phyloP scores from a whole-genome alignment of 2,113 vertebrate genomes.

The Labeo rohita region DNA sequence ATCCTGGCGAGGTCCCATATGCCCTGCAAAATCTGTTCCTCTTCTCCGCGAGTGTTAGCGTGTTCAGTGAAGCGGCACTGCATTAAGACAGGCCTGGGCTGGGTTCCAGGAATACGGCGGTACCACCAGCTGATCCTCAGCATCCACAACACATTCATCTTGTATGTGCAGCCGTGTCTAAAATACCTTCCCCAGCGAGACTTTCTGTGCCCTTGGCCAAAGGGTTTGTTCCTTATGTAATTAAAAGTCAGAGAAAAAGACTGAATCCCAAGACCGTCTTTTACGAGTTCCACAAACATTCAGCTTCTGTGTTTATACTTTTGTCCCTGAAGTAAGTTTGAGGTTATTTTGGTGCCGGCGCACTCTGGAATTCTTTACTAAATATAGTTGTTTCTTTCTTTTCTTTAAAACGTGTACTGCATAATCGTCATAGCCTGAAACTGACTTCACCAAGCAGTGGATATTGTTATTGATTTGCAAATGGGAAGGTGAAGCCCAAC shows the following conservation, averaged over 20 bases:
- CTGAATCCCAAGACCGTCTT: neutral
- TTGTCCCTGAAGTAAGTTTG: slow-evolving; percentile 9
- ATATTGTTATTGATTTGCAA: slow-evolving; percentile 31
- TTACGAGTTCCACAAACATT: slow-evolving; percentile 1
- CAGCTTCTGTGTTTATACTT: neutral
- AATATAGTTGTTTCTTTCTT: neutral
- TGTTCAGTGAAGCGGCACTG: slow-evolving; percentile 69
- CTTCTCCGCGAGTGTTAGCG: slow-evolving; percentile 61
- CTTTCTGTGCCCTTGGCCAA: slow-evolving; percentile 8
- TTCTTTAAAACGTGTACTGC: neutral
- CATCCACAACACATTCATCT: slow-evolving; percentile 53
- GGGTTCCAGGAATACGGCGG: slow-evolving; percentile 57
- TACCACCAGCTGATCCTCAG: slow-evolving; percentile 47
- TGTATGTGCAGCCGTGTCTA: slow-evolving; percentile 39
- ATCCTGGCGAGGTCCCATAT: slow-evolving; percentile 67
- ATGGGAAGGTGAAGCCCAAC: neutral
- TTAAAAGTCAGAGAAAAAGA: slow-evolving; percentile 50
- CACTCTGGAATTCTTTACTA: neutral
- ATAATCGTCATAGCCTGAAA: neutral
- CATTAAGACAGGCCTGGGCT: slow-evolving; percentile 65
- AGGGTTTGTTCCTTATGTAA: slow-evolving; percentile 42
- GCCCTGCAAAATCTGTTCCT: slow-evolving; percentile 59
- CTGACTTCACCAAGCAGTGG: neutral
- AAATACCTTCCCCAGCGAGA: slow-evolving; percentile 26
- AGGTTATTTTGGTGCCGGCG: neutral